Evolutionary conservation across 2,797 vertebrate genomes (phyloP).

Genomic region (Girardinus metallicus): DNA sequence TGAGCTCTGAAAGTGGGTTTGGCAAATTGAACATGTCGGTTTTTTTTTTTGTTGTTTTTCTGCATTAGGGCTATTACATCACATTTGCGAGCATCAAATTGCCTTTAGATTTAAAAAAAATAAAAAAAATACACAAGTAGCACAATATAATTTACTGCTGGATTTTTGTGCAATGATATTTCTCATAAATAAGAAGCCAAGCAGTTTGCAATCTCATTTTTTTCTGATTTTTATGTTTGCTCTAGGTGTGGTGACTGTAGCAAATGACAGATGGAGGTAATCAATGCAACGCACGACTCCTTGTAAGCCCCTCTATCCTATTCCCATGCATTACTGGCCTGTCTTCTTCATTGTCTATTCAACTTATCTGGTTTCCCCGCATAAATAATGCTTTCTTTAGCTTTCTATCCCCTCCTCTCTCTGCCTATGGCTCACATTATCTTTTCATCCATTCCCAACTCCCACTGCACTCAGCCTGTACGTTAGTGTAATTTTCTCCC

Average conservation of each 20-base stretch:
- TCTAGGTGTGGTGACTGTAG: slow-evolving; percentile 60
- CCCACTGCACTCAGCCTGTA: slow-evolving; percentile 43
- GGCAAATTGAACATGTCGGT: slow-evolving; percentile 49
- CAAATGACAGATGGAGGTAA: slow-evolving; percentile 74
- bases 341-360: slow-evolving; percentile 73
- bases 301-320: slow-evolving; percentile 67
- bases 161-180: background rate
- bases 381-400: slow-evolving; percentile 73
- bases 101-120: slow-evolving; percentile 47
- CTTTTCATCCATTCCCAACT: slow-evolving; percentile 53
- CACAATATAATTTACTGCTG: background rate
- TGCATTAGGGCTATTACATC: slow-evolving; percentile 44
- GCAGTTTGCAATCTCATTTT: slow-evolving; percentile 8
- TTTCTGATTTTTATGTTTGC: slow-evolving; percentile 13
- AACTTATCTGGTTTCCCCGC: slow-evolving; percentile 61
- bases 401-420: slow-evolving; percentile 56
- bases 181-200: background rate
- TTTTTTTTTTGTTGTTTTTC: slow-evolving; percentile 65
- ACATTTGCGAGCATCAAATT: slow-evolving; percentile 60
- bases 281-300: slow-evolving; percentile 73
- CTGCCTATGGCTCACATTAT: slow-evolving; percentile 56
- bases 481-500: slow-evolving; percentile 52
- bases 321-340: slow-evolving; percentile 73
- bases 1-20: slow-evolving; percentile 60
- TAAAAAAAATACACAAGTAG: slow-evolving; percentile 2